These are phyloP conservation scores for Parnassius mnemosyne DNA, from an alignment of 2,888 invertebrate genomes.

Conservation along the genomic window DNA sequence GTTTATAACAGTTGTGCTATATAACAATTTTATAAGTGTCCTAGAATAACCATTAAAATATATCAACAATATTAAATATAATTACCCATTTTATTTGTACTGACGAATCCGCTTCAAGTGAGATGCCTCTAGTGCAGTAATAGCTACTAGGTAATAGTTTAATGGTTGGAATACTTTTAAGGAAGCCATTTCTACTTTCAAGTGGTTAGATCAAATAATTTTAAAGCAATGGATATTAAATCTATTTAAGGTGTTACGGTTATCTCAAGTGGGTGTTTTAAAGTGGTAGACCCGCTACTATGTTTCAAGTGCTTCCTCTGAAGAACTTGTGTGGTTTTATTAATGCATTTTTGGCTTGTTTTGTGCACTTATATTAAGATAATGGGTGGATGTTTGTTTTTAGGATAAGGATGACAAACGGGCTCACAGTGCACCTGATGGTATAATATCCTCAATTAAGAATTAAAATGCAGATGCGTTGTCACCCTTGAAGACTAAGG, in stretches of 20 bases:
- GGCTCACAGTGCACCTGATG: too few species aligned
- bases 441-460: too few species aligned
- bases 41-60: not conserved
- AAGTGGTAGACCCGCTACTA: conserved; percentile 31
- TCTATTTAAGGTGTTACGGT: conserved; percentile 71
- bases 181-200: conserved; percentile 45
- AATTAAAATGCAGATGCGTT: too few species aligned
- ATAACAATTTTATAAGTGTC: too few species aligned
- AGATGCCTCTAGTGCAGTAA: not conserved
- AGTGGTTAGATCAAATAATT: conserved; percentile 70
- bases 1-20: too few species aligned
- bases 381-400: too few species aligned
- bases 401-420: too few species aligned
- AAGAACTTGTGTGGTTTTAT: conserved; percentile 30
- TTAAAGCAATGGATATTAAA: conserved; percentile 48
- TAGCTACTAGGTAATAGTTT: conserved; percentile 2
- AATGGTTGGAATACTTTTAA: conserved; percentile 19
- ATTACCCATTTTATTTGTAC: too few species aligned
- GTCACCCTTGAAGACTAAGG: too few species aligned
- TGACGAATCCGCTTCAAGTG: too few species aligned
- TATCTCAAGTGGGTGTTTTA: conserved; percentile 61
- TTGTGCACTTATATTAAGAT: not conserved
- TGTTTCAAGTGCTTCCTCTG: conserved; percentile 64
- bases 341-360: conserved; percentile 14
- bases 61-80: not conserved